These are phyloP conservation scores for Chaetogeoica ovagalla DNA, from an alignment of 2,888 invertebrate genomes.

Conservation along the genomic window DNA sequence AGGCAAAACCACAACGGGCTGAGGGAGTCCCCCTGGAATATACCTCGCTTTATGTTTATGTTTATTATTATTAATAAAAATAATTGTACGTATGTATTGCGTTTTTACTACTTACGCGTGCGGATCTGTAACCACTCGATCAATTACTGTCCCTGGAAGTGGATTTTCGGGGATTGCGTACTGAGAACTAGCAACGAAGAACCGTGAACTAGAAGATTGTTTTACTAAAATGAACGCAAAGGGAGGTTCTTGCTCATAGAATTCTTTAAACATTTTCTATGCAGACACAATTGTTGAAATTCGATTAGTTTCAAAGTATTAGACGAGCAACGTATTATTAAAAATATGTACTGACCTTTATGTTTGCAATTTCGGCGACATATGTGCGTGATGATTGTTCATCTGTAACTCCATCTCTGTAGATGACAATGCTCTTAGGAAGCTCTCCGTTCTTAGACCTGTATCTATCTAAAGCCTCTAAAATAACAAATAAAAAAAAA, in stretches of 20 bases:
- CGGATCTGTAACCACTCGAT: constrained; percentile 80
- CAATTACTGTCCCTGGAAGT: constrained; percentile 83
- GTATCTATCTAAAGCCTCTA: constrained; percentile 64
- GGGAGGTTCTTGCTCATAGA: neutral
- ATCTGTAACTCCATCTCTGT: constrained; percentile 92
- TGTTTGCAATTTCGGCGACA: constrained; percentile 71
- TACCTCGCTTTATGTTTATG: no score
- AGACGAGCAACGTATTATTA: neutral
- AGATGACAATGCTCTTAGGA: constrained; percentile 78
- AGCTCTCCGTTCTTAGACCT: constrained; percentile 61
- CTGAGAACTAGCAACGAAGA: constrained; percentile 62
- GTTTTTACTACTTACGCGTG: constrained; percentile 57
- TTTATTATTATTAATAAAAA: no score
- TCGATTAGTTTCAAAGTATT: neutral
- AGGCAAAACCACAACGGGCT: no score
- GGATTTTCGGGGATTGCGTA: constrained; percentile 65
- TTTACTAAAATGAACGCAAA: constrained; percentile 83
- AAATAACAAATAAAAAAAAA: constrained; percentile 12
- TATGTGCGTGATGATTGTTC: constrained; percentile 81
- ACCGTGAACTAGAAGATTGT: constrained; percentile 81
- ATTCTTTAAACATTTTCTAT: neutral
- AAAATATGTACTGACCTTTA: constrained; percentile 57
- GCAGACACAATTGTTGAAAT: neutral
- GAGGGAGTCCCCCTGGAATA: no score
- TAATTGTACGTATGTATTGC: neutral